Base-by-base conservation (phyloP, 1,140 invertebrate genomes). In the Apis laboriosa region DNA sequence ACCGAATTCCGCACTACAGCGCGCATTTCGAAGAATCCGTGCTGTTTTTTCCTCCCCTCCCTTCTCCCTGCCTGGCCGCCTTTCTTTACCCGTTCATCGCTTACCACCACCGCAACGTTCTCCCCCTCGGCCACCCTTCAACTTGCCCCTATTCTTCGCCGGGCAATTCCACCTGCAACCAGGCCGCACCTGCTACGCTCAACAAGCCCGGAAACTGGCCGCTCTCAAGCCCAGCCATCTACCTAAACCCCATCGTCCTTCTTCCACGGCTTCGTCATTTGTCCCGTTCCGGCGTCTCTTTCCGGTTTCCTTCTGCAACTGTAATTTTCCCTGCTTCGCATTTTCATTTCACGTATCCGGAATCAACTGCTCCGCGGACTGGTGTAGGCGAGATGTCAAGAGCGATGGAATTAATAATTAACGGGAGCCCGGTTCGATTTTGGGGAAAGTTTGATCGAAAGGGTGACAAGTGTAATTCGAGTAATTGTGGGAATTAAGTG, bases 151-250 rank as follows among this genome's bases (percentile, higher is more conserved):
- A 72, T 80, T 80, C 77, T 72, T 75, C 60, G 2, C 0, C 28
- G 19, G 34, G 17, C 71, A 66, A 80, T 53, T 66, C 49, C 61
- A 66, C 56, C 70, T 73, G 68, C 78, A 51, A 75, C 73, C 21
- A 55, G 11, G 17, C 49, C 55, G 70, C 78, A 80, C 78, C 78
- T 80, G 78, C 24, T 17, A 80, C 78, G 71, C 49, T 74, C 61
- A 74, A 80, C 71, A 74, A 74, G 78, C 68, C 71, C 60, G 78
- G 68, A 80, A 80, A 74, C 78, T 74, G 58, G 34, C 63, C 24
- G 60, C 67, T 24, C 58, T 74, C 2, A 80, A 80, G 78, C 68
- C n/a, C 28, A 13, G 78, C 58, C 55, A 74, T 74, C 7, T 21
- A 43, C 60, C 28, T 55, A 68, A 72, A 60, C 77, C 78, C 24